Evolutionary conservation across 2,888 invertebrate species (phyloP).

Genomic region (Eledone cirrhosa): DNA sequence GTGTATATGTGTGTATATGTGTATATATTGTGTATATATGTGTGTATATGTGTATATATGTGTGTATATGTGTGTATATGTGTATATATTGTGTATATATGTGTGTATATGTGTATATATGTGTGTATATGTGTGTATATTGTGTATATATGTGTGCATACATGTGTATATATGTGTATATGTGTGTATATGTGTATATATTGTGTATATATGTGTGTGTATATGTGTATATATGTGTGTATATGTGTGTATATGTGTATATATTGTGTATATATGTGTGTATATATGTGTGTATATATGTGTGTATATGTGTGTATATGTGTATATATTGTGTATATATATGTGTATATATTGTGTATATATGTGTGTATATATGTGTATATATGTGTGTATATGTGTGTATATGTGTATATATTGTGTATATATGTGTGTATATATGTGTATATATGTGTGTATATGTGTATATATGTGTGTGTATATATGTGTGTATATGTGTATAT

Average conservation of each 20-base stretch:
- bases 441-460: too few relatives aligned
- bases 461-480: too few relatives aligned
- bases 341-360: neutral
- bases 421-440: too few relatives aligned
- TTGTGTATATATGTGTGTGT: neutral
- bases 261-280: neutral
- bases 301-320: neutral
- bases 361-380: neutral
- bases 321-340: neutral
- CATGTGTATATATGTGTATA: neutral
- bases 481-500: too few relatives aligned
- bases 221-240: neutral
- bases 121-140: conserved; percentile 8
- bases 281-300: neutral
- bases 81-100: neutral
- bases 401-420: too few relatives aligned
- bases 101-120: neutral
- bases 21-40: neutral
- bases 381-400: too few relatives aligned
- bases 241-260: neutral
- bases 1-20: neutral
- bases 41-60: neutral
- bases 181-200: neutral
- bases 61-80: neutral
- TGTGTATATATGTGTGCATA: too few relatives aligned